Evolutionary conservation across 2,888 invertebrate genomes (phyloP), one percentile per base, ranked within the genome.

Genomic region (Apamea sordens): DNA sequence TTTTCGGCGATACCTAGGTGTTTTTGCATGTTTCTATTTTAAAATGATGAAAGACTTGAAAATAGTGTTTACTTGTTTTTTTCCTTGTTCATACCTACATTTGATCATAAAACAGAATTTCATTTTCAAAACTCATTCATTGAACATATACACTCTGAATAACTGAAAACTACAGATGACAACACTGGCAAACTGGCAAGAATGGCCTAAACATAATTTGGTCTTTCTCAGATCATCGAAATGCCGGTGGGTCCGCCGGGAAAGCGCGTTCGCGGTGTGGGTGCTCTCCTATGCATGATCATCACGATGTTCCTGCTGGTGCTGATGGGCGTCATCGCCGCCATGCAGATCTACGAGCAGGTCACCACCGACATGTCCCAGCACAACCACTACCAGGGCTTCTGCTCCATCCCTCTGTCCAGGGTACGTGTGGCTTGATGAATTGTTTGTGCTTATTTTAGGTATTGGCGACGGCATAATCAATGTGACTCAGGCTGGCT

Each of bases 271-370:
- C 80, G 79, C 63, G 69, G 88, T 0, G 28, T 84, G 32, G 84
- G 97, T 97, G 61, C 97, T 97, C 76, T 91, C 56, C 41, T 93
- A 53, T 92, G 91, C 88, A 91, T 98, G 77, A 97, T 98, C 80
- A 92, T 98, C 67, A 97, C 98, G 24, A 98, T 98, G 2, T 92
- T 98, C 50, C 93, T 98, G 79, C 97, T 98, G 41, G 97, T 98
- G 91, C 97, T 98, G 82, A 97, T 98, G 91, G 98, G 98, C 21
- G 96, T 98, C 61, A 94, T 97, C 75, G 98, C 98, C 13, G 98
- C 98, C 8, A 97, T 98, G 77, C 98, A 98, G 92, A 96, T 99
- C 75, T 99, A 98, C 95, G 97, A 97, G 75, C 97, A 98, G 89
- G 98, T 98, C 80, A 77, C 80, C 78, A 75, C 97, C 97, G 77